A percentile compares a stretch with the other conserved stretches of the same genome.
Evolutionary conservation across 2,113 vertebrate genomes (phyloP).

Genomic region (Pavo muticus): DNA sequence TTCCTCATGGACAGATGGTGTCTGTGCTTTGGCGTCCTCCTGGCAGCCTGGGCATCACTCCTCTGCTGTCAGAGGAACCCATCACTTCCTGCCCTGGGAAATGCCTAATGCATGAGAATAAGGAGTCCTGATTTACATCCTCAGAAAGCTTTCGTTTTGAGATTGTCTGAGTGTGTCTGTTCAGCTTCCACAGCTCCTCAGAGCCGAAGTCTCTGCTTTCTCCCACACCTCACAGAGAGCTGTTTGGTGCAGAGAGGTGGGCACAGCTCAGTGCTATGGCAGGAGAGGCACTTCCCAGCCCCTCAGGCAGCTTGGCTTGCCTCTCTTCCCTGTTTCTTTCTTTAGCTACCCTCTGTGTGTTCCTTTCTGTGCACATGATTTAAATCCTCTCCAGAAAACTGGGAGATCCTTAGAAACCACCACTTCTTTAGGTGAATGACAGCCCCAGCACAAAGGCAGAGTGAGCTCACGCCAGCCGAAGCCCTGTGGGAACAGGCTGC

Average conservation of each 20-base stretch:
- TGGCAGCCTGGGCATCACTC: background rate
- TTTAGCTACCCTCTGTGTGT: background rate
- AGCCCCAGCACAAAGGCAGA: background rate
- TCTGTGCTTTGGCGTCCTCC: background rate
- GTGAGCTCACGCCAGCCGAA: background rate
- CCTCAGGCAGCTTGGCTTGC: background rate
- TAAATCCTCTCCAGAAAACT: background rate
- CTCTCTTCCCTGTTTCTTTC: background rate
- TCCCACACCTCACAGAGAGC: background rate
- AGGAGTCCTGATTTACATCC: background rate
- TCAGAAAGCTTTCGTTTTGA: background rate
- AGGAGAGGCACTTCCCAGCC: background rate
- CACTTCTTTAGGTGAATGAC: background rate
- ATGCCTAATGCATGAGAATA: background rate
- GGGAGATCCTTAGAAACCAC: background rate
- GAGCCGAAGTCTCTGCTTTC: background rate
- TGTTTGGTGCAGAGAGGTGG: background rate
- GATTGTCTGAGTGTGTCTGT: background rate
- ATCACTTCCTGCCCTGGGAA: background rate
- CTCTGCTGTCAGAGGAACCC: background rate
- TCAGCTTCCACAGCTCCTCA: background rate
- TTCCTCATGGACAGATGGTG: background rate
- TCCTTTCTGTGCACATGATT: background rate
- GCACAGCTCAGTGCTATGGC: background rate
- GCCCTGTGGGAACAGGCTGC: accelerated